Evolutionary conservation across 2,113 vertebrate genomes (phyloP).

Genomic region (Lycaon pictus): DNA sequence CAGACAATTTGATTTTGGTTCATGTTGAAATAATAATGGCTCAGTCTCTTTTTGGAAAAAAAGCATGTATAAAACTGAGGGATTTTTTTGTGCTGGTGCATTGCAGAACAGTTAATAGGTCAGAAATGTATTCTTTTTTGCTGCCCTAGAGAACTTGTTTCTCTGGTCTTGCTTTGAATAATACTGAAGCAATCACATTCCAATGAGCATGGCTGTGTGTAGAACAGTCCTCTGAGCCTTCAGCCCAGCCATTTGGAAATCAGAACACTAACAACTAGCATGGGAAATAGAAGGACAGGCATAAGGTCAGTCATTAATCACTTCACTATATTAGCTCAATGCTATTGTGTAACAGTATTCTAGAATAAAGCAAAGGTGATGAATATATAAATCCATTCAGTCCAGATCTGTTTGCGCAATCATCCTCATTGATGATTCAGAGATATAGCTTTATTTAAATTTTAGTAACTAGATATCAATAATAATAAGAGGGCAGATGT

Average conservation of each 20-base stretch:
- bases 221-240: neutral
- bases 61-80: neutral
- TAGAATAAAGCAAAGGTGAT: neutral
- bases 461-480: neutral
- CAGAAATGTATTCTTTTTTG: neutral
- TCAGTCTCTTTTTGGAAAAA: neutral
- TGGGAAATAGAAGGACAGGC: neutral
- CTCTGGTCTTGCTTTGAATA: neutral
- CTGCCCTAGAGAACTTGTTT: neutral
- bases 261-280: neutral
- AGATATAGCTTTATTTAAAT: neutral
- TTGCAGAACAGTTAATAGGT: neutral
- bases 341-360: neutral
- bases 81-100: neutral
- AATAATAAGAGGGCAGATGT: neutral
- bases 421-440: neutral
- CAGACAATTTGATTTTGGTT: constrained; percentile 8
- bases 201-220: neutral
- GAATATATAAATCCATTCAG: neutral
- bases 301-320: neutral
- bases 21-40: neutral
- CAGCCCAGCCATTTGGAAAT: neutral
- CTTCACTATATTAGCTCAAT: neutral
- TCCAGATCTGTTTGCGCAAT: neutral
- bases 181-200: neutral